Base-by-base conservation (phyloP, 2,888 invertebrate genomes). In the Platycheirus albimanus region DNA sequence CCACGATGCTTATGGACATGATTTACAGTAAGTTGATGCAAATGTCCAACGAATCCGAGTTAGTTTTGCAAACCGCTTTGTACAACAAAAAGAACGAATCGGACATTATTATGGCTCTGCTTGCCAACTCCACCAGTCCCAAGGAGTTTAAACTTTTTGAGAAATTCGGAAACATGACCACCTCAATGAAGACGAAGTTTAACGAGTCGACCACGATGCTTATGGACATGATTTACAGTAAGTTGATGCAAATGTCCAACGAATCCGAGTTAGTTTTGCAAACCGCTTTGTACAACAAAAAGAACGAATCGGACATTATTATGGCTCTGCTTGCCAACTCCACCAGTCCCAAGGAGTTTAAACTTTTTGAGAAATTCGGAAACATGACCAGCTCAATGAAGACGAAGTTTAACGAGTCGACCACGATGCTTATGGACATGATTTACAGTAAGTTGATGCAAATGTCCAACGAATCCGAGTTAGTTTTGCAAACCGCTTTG, bases 81-180 rank as follows among this genome's bases (percentile, higher is more conserved):
- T 45, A 45, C 19, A 45, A 45, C 11, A 45, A 45, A 8, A 45
- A 45, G 45, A 45, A 45, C 45, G 45, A 45, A 19, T 45, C 45
- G 1, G 45, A 45, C 11, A 45, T 45, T 8, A n/a, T 45, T 3
- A n/a, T 0, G 8, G 7, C 19, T 2, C 4, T 45, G 19, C 45
- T 45, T 0, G 45, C 45, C 45, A 19, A 19, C 4, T 45, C 7
- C 17, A 45, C 45, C 45, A 45, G 19, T 19, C 45, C 45, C 2
- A 38, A 38, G 13, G 13, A 38, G 13, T 38, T 38, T n/a, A 36
- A 36, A 8, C 8, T 36, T 1, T 45, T 45, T 45, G 17, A 45
- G 19, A 45, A 45, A 19, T 2, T 45, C 17, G 45, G 10, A 8
- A 45, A 45, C 45, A 45, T 17, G 45, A 17, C 45, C 1, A 45